Conservation (phyloP, 2,113 vertebrate genomes). For the Aptenodytes patagonicus region DNA sequence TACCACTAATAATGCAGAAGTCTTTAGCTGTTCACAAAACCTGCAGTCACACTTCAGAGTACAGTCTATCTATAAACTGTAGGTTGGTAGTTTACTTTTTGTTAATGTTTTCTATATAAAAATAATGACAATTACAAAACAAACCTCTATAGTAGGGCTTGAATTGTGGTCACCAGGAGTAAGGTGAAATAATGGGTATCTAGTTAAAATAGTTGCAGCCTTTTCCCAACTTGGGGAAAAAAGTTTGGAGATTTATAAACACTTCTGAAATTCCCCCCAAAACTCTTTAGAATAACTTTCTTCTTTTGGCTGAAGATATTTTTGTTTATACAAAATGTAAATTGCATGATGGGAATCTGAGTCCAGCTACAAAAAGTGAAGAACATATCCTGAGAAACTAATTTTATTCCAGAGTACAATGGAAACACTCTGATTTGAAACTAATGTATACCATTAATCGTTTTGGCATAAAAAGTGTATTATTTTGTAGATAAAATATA, state of each 20-base stretch:
- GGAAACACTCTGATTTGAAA: conserved; percentile 24
- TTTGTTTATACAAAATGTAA: not conserved
- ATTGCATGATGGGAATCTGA: not conserved
- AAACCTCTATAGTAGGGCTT: accelerated
- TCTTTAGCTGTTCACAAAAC: not conserved
- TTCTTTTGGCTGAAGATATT: not conserved
- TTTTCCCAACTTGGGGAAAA: not conserved
- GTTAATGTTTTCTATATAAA: not conserved
- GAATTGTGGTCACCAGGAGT: not conserved
- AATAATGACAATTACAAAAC: not conserved
- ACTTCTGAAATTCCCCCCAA: not conserved
- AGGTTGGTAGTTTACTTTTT: not conserved
- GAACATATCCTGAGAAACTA: not conserved
- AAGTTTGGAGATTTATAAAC: not conserved
- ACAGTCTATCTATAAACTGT: not conserved
- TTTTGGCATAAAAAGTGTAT: conserved; percentile 50
- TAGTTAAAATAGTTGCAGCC: accelerated
- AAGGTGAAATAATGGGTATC: not conserved
- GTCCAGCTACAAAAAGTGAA: not conserved
- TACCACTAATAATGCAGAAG: not conserved
- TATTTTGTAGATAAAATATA: conserved; percentile 35
- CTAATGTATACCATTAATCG: conserved; percentile 35
- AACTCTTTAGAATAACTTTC: not conserved
- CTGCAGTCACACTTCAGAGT: not conserved
- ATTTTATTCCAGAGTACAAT: not conserved